Percentiles rank a stretch among this genome's conserved stretches.
Conservation (phyloP, 2,113 vertebrate species). For the Mesitornis unicolor region DNA sequence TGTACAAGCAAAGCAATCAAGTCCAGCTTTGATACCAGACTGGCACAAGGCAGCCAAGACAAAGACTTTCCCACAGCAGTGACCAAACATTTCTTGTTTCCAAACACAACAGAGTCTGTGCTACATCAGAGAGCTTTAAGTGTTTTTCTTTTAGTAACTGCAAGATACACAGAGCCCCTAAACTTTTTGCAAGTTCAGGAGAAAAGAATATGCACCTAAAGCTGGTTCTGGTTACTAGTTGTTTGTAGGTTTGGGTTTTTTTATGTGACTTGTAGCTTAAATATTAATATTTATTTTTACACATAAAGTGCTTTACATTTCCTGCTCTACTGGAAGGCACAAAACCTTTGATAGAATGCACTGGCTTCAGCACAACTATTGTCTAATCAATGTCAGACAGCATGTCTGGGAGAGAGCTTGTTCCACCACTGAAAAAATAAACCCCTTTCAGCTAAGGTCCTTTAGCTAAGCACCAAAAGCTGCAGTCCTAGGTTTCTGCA, state of each 20-base stretch:
- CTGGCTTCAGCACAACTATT: background rate
- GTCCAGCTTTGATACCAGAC: background rate
- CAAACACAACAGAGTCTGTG: background rate
- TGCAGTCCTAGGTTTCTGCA: background rate
- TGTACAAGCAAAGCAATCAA: background rate
- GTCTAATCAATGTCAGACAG: constrained; percentile 12
- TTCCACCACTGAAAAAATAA: background rate
- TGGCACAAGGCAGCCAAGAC: background rate
- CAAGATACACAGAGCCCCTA: background rate
- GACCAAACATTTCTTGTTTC: background rate
- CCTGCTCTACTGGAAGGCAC: background rate
- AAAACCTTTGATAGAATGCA: background rate
- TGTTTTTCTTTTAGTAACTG: background rate
- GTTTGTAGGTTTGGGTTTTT: no score
- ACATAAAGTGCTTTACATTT: background rate
- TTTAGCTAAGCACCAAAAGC: background rate
- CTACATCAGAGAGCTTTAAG: background rate
- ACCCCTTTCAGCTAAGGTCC: background rate
- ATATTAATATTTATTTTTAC: background rate
- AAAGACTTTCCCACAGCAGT: background rate
- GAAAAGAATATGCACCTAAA: background rate
- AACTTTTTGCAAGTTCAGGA: background rate
- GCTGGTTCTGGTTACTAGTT: background rate
- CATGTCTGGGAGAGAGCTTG: background rate
- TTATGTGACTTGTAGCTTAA: background rate